Base-by-base conservation (phyloP, 2,888 invertebrate genomes). In the Drosophila yooni region DNA sequence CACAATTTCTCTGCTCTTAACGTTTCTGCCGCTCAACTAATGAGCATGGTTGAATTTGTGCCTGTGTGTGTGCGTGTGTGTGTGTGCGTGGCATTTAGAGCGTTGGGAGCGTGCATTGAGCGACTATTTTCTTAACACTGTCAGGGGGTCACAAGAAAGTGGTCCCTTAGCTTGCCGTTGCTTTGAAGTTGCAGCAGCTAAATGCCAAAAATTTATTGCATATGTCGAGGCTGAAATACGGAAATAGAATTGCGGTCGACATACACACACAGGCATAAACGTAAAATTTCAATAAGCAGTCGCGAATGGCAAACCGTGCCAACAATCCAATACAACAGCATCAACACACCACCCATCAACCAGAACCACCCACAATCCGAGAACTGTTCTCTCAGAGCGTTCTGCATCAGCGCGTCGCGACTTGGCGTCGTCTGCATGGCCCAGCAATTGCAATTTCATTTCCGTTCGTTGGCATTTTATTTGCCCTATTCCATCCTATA, bases 391-490 rank as follows among this genome's bases (percentile, higher is more conserved):
- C 7, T 11, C 27, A 7, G 36, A 36, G 46, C 31, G 64, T 73
- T 65, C 71, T 67, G 77, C 88, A 82, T 71, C 82, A 88, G 71
- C 74, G 81, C 74, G 76, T 76, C 86, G 90, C 90, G 90, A 89
- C 90, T 85, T 74, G 69, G 68, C 71, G 87, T 81, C 87, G 87
- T 89, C 88, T 82, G 71, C 81, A 70, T 77, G 78, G 86, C 75
- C 71, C 76, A 74, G 70, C 83, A 82, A 82, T 88, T 88, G 88
- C 86, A 86, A 82, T 88, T 86, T 86, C 90, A 86, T 86, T 89
- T 86, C 89, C 86, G 82, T 70, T 85, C 63, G 62, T 67, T 77
- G 68, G 53, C 77, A 72, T 82, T 81, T 82, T 83, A 77, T 79
- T 79, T 77, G 65, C 73, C 63, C 72, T 58, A 51, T 58, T 60